A percentile compares a stretch with the other conserved stretches of the same genome.
These are phyloP conservation scores for Drosophila paulistorum DNA, from an alignment of 1,140 invertebrate species.

Conservation along the genomic window DNA sequence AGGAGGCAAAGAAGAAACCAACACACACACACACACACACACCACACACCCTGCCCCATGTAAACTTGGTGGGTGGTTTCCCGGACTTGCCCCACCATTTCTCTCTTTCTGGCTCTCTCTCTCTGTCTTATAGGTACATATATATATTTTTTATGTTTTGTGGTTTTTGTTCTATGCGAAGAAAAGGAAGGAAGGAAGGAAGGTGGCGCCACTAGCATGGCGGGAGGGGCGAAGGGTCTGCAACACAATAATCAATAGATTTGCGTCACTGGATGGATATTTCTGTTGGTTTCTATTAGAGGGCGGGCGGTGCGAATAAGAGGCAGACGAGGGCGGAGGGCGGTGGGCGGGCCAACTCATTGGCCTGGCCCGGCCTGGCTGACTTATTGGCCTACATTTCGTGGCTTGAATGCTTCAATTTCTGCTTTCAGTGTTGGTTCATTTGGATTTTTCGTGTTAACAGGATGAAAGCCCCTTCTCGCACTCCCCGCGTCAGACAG, in stretches of 20 bases:
- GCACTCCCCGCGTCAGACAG: too few relatives aligned
- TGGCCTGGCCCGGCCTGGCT: not conserved
- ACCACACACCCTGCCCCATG: not conserved
- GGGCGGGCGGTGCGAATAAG: too few relatives aligned
- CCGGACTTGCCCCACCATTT: not conserved
- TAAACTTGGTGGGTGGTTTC: not conserved
- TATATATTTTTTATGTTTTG: conserved; percentile 29
- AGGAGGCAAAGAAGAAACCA: conserved; percentile 3
- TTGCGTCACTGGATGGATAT: conserved; percentile 65
- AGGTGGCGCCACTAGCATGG: conserved; percentile 1
- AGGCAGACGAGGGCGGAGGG: not conserved
- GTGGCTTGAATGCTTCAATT: not conserved
- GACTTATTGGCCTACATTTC: conserved; percentile 7
- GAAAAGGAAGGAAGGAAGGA: too few relatives aligned
- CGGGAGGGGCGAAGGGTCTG: not conserved
- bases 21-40: not conserved
- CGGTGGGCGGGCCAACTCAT: not conserved
- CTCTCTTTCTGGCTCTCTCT: not conserved
- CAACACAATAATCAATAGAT: conserved; percentile 69
- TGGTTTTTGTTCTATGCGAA: not conserved
- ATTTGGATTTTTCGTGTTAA: not conserved
- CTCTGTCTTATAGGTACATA: too few relatives aligned
- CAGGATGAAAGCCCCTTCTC: not conserved
- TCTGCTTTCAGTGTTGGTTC: not conserved
- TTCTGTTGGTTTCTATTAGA: too few relatives aligned